Base-by-base conservation (phyloP, 2,888 invertebrate genomes). In the Hyalella azteca region DNA sequence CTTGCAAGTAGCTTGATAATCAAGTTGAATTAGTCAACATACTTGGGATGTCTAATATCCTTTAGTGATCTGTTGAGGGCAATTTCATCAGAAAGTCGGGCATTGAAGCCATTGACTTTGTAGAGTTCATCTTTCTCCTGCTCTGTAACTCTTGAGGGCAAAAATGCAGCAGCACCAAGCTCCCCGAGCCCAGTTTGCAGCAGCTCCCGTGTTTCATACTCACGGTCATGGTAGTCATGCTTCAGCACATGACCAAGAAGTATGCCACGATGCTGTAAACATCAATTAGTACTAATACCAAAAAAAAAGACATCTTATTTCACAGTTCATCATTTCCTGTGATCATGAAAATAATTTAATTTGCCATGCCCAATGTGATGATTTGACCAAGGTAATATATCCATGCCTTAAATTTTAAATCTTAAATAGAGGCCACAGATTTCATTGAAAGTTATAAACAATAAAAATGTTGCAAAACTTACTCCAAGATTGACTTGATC, bases 51-150 rank as follows among this genome's bases (percentile, higher is more conserved):
- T 40, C 91, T 87, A 77, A 91, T 90, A 86, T 91, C 91, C 81
- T 88, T 89, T 50, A 91, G 85, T 0, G 97, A 93, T 76, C 98
- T 91, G 88, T 97, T 93, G n/a, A 98, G 86, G 0, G 96, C 92
- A 85, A 98, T 97, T 86, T 91, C 91, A 89, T 98, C 97, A 87
- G 97, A 97, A 13, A 95, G 90, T 0, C 94, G 92, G 0, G 94
- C 98, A 88, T 97, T 97, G 87, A 97, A 98, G 0, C 98, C 98
- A 88, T 98, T 98, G 15, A 92, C 93, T 86, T 92, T 90, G 87
- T 94, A 97, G 36, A 96, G 87, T 59, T 90, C 88, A 73, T 93
- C 91, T 86, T 95, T 94, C 66, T 91, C 86, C 0, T 88, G 88
- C 29, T 83, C 81, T 39, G 78, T 36, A 15, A 91, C 90, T 9